phyloP scores from a whole-genome alignment of 2,113 vertebrate species.

The Gracilinanus agilis region DNA sequence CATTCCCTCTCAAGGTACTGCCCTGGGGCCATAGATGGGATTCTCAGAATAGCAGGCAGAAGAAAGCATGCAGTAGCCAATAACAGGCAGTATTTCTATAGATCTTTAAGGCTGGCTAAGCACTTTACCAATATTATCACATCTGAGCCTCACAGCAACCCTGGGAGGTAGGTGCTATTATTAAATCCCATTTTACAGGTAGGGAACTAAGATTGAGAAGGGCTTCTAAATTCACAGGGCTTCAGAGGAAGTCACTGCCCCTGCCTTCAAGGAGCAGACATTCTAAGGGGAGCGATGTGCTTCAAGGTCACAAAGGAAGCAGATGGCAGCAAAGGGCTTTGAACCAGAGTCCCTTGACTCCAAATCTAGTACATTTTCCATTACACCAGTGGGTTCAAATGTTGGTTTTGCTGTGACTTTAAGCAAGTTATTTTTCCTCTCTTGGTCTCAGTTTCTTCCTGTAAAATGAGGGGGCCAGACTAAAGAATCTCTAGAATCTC shows the following conservation, averaged over 20 bases:
- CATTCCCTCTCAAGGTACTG: conserved; percentile 96
- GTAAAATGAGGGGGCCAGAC: not conserved
- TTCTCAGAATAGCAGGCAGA: not conserved
- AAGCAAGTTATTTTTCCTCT: not conserved
- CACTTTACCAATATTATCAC: not conserved
- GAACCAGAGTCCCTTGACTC: not conserved
- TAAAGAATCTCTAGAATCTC: not conserved
- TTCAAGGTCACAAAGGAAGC: not conserved
- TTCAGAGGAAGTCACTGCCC: no score
- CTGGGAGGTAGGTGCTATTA: not conserved
- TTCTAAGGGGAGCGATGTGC: not conserved
- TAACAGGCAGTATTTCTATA: no score
- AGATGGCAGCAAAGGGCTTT: not conserved
- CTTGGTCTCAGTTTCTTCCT: not conserved
- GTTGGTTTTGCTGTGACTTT: not conserved
- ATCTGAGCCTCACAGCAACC: not conserved
- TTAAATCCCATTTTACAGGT: not conserved
- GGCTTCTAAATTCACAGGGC: no score
- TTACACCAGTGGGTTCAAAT: not conserved
- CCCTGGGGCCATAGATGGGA: fast-evolving
- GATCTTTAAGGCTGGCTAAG: not conserved
- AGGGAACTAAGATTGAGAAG: not conserved
- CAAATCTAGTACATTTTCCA: not conserved
- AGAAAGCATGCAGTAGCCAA: not conserved
- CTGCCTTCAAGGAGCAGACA: not conserved